A percentile compares a stretch with the other conserved stretches of the same genome.
These are phyloP conservation scores for Watsonalla binaria DNA, from an alignment of 2,888 invertebrate species.

Conservation along the genomic window DNA sequence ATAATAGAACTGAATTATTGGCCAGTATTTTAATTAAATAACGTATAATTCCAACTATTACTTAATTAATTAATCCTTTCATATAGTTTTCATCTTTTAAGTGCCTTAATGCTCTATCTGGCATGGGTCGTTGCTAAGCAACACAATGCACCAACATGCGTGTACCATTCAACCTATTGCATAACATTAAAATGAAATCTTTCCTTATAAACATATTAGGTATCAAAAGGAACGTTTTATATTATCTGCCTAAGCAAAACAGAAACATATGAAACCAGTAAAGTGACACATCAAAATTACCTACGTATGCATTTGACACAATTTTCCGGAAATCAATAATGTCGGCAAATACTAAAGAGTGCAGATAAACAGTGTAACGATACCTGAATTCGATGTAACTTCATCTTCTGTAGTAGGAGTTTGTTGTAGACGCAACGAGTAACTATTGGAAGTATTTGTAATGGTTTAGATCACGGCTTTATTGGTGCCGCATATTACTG, in stretches of 20 bases:
- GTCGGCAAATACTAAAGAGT: conserved; percentile 8
- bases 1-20: no score
- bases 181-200: conserved; percentile 5
- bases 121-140: conserved; percentile 53
- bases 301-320: conserved; percentile 18
- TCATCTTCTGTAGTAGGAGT: conserved; percentile 15
- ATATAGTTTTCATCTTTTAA: no score
- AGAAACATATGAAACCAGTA: conserved; percentile 1
- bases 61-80: no score
- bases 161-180: conserved; percentile 14
- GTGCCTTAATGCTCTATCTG: not conserved
- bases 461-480: conserved; percentile 24
- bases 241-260: not conserved
- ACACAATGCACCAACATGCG: conserved; percentile 58
- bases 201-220: no score
- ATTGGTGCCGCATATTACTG: conserved; percentile 37
- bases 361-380: conserved; percentile 6
- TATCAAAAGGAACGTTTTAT: not conserved
- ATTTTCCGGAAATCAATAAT: conserved; percentile 22
- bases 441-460: conserved; percentile 12
- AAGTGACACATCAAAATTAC: conserved; percentile 4
- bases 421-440: not conserved
- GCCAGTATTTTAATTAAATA: no score
- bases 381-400: conserved; percentile 31
- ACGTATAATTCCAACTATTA: no score